A percentile compares a stretch with the other conserved stretches of the same genome.
phyloP scores from a whole-genome alignment of 2,888 invertebrate genomes.

The Acleris cristana region DNA sequence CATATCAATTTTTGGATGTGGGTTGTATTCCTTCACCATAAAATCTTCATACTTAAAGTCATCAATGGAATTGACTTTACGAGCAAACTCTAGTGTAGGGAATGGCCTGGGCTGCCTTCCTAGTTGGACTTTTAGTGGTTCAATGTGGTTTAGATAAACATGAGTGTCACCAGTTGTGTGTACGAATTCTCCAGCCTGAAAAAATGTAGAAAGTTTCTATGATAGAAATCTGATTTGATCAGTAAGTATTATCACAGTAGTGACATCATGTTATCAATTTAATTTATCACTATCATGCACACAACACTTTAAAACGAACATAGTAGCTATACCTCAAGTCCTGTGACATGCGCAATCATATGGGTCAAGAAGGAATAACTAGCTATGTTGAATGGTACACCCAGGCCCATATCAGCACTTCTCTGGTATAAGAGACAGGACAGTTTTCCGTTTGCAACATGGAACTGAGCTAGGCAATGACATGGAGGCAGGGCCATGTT shows the following conservation, averaged over 20 bases:
- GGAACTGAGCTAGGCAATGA: slow-evolving; percentile 97
- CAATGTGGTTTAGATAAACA: slow-evolving; percentile 95
- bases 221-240: no score
- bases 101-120: slow-evolving; percentile 91
- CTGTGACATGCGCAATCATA: slow-evolving; percentile 98
- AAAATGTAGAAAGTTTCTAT: slow-evolving; percentile 36
- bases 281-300: neutral
- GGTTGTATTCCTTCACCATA: slow-evolving; percentile 91
- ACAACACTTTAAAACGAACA: neutral
- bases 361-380: slow-evolving; percentile 96
- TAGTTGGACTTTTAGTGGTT: slow-evolving; percentile 91
- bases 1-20: slow-evolving; percentile 95
- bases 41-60: slow-evolving; percentile 95
- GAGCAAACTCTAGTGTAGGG: slow-evolving; percentile 90
- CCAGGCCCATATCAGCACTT: slow-evolving; percentile 98
- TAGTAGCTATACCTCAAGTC: slow-evolving; percentile 86
- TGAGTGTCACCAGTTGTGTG: slow-evolving; percentile 98
- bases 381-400: slow-evolving; percentile 99
- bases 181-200: slow-evolving; percentile 95
- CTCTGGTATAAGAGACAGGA: slow-evolving; percentile 97
- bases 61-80: slow-evolving; percentile 90
- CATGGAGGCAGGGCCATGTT: slow-evolving; percentile 99
- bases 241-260: no score
- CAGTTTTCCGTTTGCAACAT: slow-evolving; percentile 91
- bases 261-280: neutral